Percentiles rank a stretch among this genome's conserved stretches.
Evolutionary conservation across 2,113 vertebrate species (phyloP).

Genomic region (Lepidothrix coronata): DNA sequence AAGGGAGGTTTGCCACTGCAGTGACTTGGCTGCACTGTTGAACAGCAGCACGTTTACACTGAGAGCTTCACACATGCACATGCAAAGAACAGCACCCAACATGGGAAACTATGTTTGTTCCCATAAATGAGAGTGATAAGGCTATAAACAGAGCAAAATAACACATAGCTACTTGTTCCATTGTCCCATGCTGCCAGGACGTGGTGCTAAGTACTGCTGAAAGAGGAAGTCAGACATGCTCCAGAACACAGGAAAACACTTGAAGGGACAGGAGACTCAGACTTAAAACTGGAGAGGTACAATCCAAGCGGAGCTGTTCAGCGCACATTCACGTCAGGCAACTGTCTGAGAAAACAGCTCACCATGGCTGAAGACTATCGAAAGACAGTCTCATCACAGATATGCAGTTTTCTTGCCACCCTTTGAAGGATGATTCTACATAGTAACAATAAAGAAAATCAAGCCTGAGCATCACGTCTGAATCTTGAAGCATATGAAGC

Average conservation of each 20-base stretch:
- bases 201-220: not conserved
- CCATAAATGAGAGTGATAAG: not conserved
- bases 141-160: not conserved
- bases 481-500: not conserved
- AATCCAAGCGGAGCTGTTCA: not conserved
- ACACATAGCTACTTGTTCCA: not conserved
- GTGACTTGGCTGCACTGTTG: not conserved
- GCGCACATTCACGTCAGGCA: rapidly evolving
- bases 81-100: not conserved
- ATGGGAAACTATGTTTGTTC: not conserved
- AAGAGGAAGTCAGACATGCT: not conserved
- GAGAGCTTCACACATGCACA: not conserved
- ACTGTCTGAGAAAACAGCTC: not conserved
- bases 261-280: not conserved
- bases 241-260: not conserved
- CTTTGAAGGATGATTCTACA: not conserved
- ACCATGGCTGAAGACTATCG: not conserved
- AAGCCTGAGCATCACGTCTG: not conserved
- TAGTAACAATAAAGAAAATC: not conserved
- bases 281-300: not conserved
- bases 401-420: not conserved
- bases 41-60: not conserved
- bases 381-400: not conserved
- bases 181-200: not conserved
- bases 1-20: not conserved